Conservation (phyloP, 2,888 invertebrate genomes). For the Carterocephalus palaemon region DNA sequence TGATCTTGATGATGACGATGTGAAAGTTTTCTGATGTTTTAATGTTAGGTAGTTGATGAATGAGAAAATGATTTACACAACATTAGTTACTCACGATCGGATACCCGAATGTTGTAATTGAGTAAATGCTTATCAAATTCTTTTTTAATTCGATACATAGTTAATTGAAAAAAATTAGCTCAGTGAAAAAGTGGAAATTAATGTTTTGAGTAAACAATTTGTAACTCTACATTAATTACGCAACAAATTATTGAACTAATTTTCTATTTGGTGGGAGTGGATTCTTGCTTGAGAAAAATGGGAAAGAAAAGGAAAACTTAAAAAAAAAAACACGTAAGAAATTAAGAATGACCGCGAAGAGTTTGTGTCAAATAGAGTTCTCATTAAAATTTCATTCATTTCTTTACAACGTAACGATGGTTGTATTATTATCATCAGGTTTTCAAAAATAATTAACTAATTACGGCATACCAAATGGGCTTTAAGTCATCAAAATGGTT, state of each 20-base stretch:
- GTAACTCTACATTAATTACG: no score
- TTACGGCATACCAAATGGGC: conserved; percentile 38
- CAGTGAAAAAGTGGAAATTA: no score
- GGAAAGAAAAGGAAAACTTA: no score
- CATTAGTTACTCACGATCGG: conserved; percentile 50
- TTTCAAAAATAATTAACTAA: conserved; percentile 51
- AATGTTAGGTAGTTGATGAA: no score
- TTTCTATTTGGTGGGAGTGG: no score
- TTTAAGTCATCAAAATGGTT: conserved; percentile 42
- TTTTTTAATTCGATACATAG: conserved; percentile 59
- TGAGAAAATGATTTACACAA: no score
- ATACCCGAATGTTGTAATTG: conserved; percentile 56
- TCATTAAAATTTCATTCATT: conserved; percentile 23
- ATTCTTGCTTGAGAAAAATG: conserved; percentile 17
- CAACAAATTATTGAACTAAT: conserved; percentile 6
- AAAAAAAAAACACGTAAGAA: conserved; percentile 22
- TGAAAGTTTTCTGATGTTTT: no score
- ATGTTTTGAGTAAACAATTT: no score
- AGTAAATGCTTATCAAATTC: conserved; percentile 52
- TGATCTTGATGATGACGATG: no score
- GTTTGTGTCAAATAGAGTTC: conserved; percentile 24
- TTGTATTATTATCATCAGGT: neutral
- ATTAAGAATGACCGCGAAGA: conserved; percentile 18
- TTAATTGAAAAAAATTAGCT: conserved; percentile 30
- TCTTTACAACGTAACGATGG: neutral